Conservation (phyloP, 2,113 vertebrate species). For the Thermophis baileyi region DNA sequence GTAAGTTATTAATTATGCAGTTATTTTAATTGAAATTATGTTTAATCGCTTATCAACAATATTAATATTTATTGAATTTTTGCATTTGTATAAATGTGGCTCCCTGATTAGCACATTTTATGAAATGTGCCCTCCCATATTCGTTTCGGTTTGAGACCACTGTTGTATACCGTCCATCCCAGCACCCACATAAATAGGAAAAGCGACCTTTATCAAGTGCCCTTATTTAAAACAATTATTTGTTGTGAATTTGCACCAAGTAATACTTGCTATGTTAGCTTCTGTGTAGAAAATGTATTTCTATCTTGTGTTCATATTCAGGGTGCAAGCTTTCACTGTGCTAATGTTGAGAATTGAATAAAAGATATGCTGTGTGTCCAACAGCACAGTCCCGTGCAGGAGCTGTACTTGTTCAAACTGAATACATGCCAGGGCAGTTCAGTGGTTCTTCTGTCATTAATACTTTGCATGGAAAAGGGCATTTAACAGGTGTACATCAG, state of each 20-base stretch:
- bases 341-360: background rate
- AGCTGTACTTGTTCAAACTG: background rate
- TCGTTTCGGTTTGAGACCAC: background rate
- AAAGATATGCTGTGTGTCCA: background rate
- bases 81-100: background rate
- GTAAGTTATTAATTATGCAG: background rate
- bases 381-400: background rate
- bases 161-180: background rate
- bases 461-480: background rate
- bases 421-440: background rate
- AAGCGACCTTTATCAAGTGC: background rate
- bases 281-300: background rate
- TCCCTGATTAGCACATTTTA: background rate
- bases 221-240: background rate
- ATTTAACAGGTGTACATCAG: background rate
- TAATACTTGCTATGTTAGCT: background rate
- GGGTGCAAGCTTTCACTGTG: background rate
- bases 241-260: background rate
- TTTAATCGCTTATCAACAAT: background rate
- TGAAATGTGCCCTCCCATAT: background rate
- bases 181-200: background rate
- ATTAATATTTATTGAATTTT: background rate
- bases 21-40: background rate
- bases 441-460: background rate
- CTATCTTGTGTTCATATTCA: background rate